Evolutionary conservation across 2,797 vertebrate species (phyloP).

Genomic region (Propithecus perrieri): DNA sequence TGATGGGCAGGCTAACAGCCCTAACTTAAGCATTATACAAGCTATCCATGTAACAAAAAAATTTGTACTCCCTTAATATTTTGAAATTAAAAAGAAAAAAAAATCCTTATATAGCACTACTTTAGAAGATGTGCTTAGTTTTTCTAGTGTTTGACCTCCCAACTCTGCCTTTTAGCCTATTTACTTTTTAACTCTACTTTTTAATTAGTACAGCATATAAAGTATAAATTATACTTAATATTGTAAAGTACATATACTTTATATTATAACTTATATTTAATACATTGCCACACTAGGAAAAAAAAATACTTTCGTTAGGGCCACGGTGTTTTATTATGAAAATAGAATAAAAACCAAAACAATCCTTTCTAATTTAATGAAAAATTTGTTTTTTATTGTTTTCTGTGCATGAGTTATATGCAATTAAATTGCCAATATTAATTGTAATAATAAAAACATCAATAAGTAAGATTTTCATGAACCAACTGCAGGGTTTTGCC

Average conservation of each 20-base stretch:
- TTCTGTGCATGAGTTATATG: too few relatives aligned
- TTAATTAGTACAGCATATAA: neutral
- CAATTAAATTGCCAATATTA: too few relatives aligned
- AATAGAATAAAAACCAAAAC: too few relatives aligned
- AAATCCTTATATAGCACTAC: neutral
- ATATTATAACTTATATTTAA: neutral
- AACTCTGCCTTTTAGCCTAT: neutral
- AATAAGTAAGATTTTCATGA: too few relatives aligned
- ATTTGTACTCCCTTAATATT: neutral
- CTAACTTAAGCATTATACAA: neutral
- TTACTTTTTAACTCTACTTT: constrained; percentile 9
- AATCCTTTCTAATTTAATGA: too few relatives aligned
- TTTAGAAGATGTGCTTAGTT: neutral
- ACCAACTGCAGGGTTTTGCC: too few relatives aligned
- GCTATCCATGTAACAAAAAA: neutral
- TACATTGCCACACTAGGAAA: too few relatives aligned
- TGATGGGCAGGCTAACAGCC: neutral
- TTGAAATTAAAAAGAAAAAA: neutral
- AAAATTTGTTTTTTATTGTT: too few relatives aligned
- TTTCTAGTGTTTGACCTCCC: neutral
- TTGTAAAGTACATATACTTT: neutral
- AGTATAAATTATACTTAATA: neutral
- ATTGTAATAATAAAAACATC: too few relatives aligned
- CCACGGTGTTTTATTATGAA: too few relatives aligned
- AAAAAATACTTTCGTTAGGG: too few relatives aligned